Base-by-base conservation (phyloP, 1,140 invertebrate species). In the Harpegnathos saltator region DNA sequence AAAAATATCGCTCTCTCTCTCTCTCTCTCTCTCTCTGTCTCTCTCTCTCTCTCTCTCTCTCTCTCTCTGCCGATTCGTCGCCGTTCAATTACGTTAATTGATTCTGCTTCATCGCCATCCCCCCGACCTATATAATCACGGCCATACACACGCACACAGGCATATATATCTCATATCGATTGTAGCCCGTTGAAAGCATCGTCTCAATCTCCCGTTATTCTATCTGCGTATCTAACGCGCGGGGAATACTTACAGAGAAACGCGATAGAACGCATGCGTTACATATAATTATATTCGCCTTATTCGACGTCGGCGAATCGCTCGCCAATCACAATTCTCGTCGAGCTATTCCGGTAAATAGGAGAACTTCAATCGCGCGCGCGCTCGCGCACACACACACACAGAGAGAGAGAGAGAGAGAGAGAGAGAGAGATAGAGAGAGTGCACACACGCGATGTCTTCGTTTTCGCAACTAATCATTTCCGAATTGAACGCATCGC, bases 31-130 rank as follows among this genome's bases (percentile, higher is more conserved):
- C n/a, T n/a, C n/a, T n/a, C n/a, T n/a, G n/a, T n/a, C n/a, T n/a
- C n/a, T n/a, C n/a, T n/a, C n/a, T n/a, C n/a, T n/a, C n/a, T n/a
- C n/a, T n/a, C n/a, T n/a, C n/a, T n/a, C n/a, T n/a, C n/a, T n/a
- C n/a, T n/a, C n/a, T n/a, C n/a, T n/a, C n/a, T 52, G n/a, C 54
- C 14, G 14, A 54, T 44, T 59, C 33, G 54, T 66, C n/a, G 54
- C 56, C n/a, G 65, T 66, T 24, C 62, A 77, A 77, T 77, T 66
- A 77, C 44, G 52, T 77, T 66, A 77, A 77, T 77, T 77, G 62
- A 24, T 33, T 66, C 48, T 66, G 52, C 38, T 77, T 29, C 29
- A 77, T 54, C 38, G 62, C 19, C n/a, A n/a, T 56, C 1, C 24
- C 26, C 62, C 12, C 29, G 29, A 77, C 62, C 74, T 77, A 66